Conservation (phyloP, 2,113 vertebrate species). For the Fulmarus glacialis region DNA sequence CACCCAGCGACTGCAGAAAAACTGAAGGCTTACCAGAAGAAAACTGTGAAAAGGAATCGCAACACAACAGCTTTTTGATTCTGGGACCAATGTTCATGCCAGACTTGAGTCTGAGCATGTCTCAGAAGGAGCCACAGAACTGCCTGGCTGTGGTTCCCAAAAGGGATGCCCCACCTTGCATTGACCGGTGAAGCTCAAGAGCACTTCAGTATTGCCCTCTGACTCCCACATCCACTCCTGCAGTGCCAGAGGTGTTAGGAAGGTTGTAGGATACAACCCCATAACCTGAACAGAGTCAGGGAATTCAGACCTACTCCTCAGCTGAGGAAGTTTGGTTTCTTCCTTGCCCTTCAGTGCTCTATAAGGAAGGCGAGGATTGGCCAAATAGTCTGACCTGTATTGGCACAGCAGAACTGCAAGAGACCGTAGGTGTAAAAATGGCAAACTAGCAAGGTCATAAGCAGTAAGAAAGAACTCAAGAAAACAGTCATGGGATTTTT, state of each 20-base stretch:
- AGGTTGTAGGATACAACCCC: neutral
- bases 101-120: neutral
- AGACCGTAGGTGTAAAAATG: neutral
- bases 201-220: neutral
- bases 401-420: neutral
- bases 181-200: neutral
- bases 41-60: neutral
- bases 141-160: neutral
- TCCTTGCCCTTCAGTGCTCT: neutral
- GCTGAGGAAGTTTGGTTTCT: neutral
- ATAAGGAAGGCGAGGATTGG: neutral
- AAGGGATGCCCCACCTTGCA: neutral
- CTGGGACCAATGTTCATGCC: neutral
- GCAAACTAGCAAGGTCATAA: neutral
- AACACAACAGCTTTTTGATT: neutral
- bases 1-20: neutral
- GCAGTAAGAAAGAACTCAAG: neutral
- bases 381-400: neutral
- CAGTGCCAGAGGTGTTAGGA: neutral
- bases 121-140: neutral
- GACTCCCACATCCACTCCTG: neutral
- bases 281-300: neutral
- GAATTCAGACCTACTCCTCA: neutral
- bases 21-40: neutral
- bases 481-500: neutral